Evolutionary conservation across 1,140 invertebrate genomes (phyloP).

Genomic region (Apis cerana): DNA sequence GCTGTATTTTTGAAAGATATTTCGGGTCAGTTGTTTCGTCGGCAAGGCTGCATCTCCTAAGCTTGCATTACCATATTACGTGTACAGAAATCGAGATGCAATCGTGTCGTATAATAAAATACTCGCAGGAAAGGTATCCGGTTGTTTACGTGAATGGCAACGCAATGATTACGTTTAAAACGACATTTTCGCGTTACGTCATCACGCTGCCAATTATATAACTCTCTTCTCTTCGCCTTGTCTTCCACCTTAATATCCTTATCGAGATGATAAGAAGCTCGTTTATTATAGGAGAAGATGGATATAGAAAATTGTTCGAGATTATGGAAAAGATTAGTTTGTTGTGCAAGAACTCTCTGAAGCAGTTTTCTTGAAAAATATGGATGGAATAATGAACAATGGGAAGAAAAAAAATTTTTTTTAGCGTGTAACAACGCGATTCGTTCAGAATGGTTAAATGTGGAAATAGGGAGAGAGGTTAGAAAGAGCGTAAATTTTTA

Average conservation of each 20-base stretch:
- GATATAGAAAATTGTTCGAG: too few species aligned
- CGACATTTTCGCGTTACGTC: background rate
- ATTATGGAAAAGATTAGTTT: too few species aligned
- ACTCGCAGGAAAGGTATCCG: background rate
- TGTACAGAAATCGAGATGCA: slow-evolving; percentile 22
- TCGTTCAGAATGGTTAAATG: too few species aligned
- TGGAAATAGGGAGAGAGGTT: too few species aligned
- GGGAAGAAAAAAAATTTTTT: too few species aligned
- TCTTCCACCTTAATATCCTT: background rate
- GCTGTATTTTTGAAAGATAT: slow-evolving; percentile 20
- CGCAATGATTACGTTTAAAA: slow-evolving; percentile 8
- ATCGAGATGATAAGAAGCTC: too few species aligned
- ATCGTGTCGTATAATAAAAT: background rate
- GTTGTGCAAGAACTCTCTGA: too few species aligned
- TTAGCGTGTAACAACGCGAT: too few species aligned
- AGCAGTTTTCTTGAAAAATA: too few species aligned
- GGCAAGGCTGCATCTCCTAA: background rate
- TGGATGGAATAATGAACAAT: too few species aligned
- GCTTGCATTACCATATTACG: slow-evolving; percentile 46
- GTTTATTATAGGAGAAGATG: too few species aligned
- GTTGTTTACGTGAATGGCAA: slow-evolving; percentile 38
- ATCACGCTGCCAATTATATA: background rate
- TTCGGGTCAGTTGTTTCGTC: slow-evolving; percentile 21
- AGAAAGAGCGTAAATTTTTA: too few species aligned
- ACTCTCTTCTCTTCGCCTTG: background rate